phyloP scores from a whole-genome alignment of 2,888 invertebrate species.

The Chorisops tibialis region DNA sequence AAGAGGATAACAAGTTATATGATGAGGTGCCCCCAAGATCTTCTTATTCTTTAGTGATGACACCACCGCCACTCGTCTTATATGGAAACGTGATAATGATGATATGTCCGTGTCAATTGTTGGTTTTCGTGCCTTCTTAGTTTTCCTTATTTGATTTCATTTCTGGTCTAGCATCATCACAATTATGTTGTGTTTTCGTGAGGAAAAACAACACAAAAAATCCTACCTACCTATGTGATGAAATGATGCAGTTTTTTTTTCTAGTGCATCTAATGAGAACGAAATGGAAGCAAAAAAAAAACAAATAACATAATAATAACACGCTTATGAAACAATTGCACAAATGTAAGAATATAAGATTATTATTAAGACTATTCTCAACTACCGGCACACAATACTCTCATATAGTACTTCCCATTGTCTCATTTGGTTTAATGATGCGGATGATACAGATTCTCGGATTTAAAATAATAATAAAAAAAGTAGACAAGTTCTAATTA shows the following conservation, averaged over 20 bases:
- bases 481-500: too few species aligned
- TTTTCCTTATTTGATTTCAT: slow-evolving; percentile 20
- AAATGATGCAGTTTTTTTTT: slow-evolving; percentile 19
- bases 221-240: background rate
- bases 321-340: background rate
- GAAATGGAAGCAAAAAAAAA: background rate
- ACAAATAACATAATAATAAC: background rate
- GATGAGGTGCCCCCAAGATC: too few species aligned
- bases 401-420: too few species aligned
- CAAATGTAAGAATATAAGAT: too few species aligned
- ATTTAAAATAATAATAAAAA: too few species aligned
- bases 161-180: slow-evolving; percentile 2
- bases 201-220: too few species aligned
- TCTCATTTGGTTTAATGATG: too few species aligned
- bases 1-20: slow-evolving; percentile 21
- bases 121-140: slow-evolving; percentile 26
- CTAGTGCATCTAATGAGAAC: background rate
- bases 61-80: slow-evolving; percentile 6
- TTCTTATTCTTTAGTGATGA: slow-evolving; percentile 17
- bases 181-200: slow-evolving; percentile 12
- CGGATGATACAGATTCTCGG: too few species aligned
- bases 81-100: slow-evolving; percentile 24
- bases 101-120: slow-evolving; percentile 33
- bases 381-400: too few species aligned
- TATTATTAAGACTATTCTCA: too few species aligned